Conservation (phyloP, 2,888 invertebrate species). For the Amblyjoppa proteus region DNA sequence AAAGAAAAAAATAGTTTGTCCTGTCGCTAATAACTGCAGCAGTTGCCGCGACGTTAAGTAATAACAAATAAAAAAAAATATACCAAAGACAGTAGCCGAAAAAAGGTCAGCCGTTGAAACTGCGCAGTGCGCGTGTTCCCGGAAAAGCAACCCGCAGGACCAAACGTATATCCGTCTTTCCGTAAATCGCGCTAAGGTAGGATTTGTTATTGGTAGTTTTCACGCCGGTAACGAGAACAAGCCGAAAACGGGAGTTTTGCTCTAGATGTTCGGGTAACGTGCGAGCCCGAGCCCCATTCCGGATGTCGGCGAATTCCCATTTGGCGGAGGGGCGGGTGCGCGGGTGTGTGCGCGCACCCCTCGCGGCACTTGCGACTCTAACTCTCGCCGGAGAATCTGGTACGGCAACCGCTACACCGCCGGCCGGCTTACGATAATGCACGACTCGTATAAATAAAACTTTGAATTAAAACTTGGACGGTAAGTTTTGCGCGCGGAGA, state of each 20-base stretch:
- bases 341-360: not conserved
- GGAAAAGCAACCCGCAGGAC: not conserved
- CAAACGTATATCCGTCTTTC: conserved; percentile 8
- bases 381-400: conserved; percentile 41
- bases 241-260: not conserved
- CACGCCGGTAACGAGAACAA: conserved; percentile 11
- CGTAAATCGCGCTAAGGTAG: not conserved
- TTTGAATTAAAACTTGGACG: conserved; percentile 78
- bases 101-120: no score
- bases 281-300: conserved; percentile 23
- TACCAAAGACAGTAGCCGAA: no score
- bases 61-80: no score
- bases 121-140: not conserved
- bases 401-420: conserved; percentile 1
- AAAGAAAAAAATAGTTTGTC: no score
- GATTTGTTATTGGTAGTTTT: conserved; percentile 44
- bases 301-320: conserved; percentile 37
- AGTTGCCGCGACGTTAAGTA: no score
- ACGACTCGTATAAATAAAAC: conserved; percentile 78
- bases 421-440: conserved; percentile 73
- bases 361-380: conserved; percentile 23
- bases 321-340: not conserved
- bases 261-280: conserved; percentile 15
- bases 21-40: no score
- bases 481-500: conserved; percentile 71